Conservation (phyloP, 2,888 invertebrate genomes). For the Drymonia ruficornis region DNA sequence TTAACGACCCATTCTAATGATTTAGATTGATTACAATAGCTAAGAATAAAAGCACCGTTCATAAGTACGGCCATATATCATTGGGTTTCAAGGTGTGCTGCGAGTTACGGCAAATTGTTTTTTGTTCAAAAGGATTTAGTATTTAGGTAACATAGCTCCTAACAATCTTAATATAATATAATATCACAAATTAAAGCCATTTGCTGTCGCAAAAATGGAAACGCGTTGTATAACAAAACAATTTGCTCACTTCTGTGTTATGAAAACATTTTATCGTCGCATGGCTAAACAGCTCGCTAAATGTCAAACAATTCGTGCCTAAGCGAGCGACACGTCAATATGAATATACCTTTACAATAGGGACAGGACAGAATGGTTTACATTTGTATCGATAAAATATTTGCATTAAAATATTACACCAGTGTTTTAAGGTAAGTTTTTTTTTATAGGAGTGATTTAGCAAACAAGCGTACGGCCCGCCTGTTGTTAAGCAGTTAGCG, state of each 20-base stretch:
- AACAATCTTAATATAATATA: too few species aligned
- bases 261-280: constrained; percentile 1
- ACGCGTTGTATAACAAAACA: constrained; percentile 9
- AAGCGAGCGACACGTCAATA: constrained; percentile 35
- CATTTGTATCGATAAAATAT: constrained; percentile 23
- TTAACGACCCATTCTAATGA: constrained; percentile 68
- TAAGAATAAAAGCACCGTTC: constrained; percentile 42
- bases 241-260: constrained; percentile 4
- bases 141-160: too few species aligned
- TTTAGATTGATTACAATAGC: constrained; percentile 67
- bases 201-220: neutral
- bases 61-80: constrained; percentile 40
- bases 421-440: too few species aligned
- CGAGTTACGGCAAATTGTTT: constrained; percentile 25
- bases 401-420: neutral
- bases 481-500: too few species aligned
- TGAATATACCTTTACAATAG: constrained; percentile 28
- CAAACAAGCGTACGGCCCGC: too few species aligned
- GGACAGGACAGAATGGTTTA: constrained; percentile 20
- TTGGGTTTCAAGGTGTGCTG: constrained; percentile 17
- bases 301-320: constrained; percentile 37
- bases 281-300: constrained; percentile 19
- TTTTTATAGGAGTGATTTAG: too few species aligned
- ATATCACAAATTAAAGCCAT: too few species aligned
- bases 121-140: constrained; percentile 19